Evolutionary conservation across 92 coral and sea anemone species (phyloP).

Genomic region (Phenganax subtilis): DNA sequence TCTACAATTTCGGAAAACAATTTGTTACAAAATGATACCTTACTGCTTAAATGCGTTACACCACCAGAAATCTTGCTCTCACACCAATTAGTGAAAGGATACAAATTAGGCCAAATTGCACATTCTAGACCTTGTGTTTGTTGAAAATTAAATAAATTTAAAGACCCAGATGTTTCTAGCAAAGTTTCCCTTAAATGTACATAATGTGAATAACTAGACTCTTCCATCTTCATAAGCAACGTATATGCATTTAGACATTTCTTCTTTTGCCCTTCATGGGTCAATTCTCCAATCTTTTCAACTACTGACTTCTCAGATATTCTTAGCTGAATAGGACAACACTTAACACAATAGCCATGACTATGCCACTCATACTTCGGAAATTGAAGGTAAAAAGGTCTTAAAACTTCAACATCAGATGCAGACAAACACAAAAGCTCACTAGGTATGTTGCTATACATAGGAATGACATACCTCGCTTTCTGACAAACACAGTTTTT

Average conservation of each 20-base stretch:
- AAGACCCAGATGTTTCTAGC: not conserved
- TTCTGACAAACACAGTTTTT: not conserved
- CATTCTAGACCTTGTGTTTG: conserved; percentile 43
- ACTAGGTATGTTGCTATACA: not conserved
- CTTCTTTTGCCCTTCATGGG: not conserved
- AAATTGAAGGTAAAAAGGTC: conserved; percentile 29
- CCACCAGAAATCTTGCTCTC: conserved; percentile 26
- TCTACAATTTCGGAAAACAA: conserved; percentile 26
- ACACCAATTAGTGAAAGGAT: conserved; percentile 42
- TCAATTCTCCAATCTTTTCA: not conserved
- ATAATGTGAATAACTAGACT: conserved; percentile 3
- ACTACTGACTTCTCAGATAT: not conserved
- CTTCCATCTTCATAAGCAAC: not conserved
- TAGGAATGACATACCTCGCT: not conserved
- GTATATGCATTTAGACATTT: not conserved
- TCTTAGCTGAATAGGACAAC: not conserved
- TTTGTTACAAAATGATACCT: conserved; percentile 22
- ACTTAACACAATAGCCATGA: conserved; percentile 41
- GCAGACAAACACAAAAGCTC: not conserved
- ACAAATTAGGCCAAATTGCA: conserved; percentile 45
- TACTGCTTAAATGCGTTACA: not conserved
- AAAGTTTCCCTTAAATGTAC: not conserved
- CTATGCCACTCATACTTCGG: not conserved
- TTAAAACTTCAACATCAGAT: conserved; percentile 7
- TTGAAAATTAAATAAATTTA: conserved; percentile 17